Percentiles rank a stretch among this genome's conserved stretches.
These are phyloP conservation scores for Lathamus discolor DNA, from an alignment of 2,113 vertebrate genomes.

Conservation along the genomic window DNA sequence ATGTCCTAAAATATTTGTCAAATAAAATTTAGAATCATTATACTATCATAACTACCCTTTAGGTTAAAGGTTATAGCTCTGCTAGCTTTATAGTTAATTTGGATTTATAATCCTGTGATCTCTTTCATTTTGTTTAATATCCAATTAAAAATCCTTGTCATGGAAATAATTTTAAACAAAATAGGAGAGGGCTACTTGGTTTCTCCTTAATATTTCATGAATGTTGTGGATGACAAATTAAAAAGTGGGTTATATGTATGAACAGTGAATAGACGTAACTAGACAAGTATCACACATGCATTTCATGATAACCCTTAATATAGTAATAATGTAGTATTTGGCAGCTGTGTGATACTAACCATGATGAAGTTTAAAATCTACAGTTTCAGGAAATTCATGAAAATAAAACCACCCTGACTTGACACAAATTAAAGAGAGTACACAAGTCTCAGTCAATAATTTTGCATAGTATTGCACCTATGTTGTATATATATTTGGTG, in stretches of 20 bases:
- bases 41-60: not conserved
- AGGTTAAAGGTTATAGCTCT: not conserved
- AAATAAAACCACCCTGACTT: not conserved
- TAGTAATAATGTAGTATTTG: not conserved
- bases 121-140: not conserved
- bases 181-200: not conserved
- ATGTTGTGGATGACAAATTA: conserved; percentile 30
- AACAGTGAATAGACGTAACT: not conserved
- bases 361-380: not conserved
- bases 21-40: not conserved
- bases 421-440: not conserved
- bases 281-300: not conserved
- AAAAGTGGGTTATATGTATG: conserved; percentile 45
- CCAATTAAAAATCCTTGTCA: conserved; percentile 27
- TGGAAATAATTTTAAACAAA: conserved; percentile 45
- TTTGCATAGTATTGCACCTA: not conserved
- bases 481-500: not conserved
- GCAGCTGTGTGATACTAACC: not conserved
- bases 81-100: not conserved
- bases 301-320: not conserved
- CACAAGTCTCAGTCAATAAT: not conserved
- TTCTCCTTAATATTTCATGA: conserved; percentile 13
- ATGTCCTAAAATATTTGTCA: conserved; percentile 29
- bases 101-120: not conserved
- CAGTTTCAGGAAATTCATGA: not conserved